Evolutionary conservation across 2,888 invertebrate species (phyloP).

Genomic region (Frankliniella fusca): DNA sequence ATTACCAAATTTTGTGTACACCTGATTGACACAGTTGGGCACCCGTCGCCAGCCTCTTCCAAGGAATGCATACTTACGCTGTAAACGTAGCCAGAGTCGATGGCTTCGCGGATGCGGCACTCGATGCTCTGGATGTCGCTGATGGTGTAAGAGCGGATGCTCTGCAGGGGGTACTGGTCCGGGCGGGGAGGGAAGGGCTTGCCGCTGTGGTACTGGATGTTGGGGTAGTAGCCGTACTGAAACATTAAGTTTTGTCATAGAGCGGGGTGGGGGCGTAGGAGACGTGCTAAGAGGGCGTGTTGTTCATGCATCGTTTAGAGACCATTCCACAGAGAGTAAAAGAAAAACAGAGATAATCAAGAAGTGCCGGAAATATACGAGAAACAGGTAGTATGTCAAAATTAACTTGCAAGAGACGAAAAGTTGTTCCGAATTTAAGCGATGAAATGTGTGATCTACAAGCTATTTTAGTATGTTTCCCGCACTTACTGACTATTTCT

Average conservation of each 20-base stretch:
- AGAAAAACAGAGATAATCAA: too few relatives aligned
- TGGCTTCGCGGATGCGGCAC: conserved; percentile 55
- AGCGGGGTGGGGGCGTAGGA: not conserved
- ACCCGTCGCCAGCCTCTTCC: too few relatives aligned
- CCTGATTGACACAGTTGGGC: too few relatives aligned
- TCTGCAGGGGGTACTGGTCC: conserved; percentile 49
- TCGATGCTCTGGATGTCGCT: conserved; percentile 49
- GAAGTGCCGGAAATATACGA: too few relatives aligned
- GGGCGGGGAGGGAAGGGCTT: conserved; percentile 53
- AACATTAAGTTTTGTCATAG: not conserved
- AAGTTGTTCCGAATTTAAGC: too few relatives aligned
- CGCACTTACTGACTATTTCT: too few relatives aligned
- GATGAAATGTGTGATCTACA: too few relatives aligned
- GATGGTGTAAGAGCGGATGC: conserved; percentile 43
- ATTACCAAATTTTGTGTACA: too few relatives aligned
- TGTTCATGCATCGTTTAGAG: not conserved
- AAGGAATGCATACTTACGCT: conserved; percentile 15
- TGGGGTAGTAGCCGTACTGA: conserved; percentile 55
- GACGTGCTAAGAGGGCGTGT: not conserved
- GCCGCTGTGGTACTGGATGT: conserved; percentile 55
- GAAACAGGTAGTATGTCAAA: too few relatives aligned
- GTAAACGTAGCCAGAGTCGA: conserved; percentile 41
- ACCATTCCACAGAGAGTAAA: too few relatives aligned
- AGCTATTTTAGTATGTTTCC: too few relatives aligned
- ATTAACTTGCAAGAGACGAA: too few relatives aligned